These are phyloP conservation scores for Perodicticus potto DNA, from an alignment of 2,797 vertebrate species.

Conservation along the genomic window DNA sequence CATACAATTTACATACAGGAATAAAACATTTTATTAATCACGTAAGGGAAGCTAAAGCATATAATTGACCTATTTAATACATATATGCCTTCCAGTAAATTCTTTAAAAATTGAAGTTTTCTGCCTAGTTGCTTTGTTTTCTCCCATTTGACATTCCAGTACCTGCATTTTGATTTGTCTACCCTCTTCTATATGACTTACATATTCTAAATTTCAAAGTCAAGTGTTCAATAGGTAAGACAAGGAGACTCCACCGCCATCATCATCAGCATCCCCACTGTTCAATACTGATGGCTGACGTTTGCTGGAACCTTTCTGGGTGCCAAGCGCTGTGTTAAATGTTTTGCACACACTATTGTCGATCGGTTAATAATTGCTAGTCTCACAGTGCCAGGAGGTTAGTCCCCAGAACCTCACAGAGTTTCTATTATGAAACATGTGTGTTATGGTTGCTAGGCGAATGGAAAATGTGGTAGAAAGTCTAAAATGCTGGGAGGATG, in stretches of 20 bases:
- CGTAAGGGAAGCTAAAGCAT: neutral
- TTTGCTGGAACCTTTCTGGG: neutral
- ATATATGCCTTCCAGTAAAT: constrained; percentile 26
- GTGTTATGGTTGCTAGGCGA: constrained; percentile 41
- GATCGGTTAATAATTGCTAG: constrained; percentile 54
- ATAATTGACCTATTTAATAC: neutral
- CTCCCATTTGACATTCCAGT: neutral
- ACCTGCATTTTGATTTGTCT: neutral
- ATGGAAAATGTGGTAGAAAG: constrained; percentile 30
- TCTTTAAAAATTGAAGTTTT: neutral
- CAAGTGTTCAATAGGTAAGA: neutral
- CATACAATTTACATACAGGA: neutral
- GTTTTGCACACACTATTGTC: neutral
- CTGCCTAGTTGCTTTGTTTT: neutral
- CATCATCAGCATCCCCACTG: neutral
- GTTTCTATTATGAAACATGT: constrained; percentile 33
- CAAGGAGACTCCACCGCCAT: neutral
- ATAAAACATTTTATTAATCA: neutral
- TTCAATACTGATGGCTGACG: neutral
- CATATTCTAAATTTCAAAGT: neutral
- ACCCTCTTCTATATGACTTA: neutral
- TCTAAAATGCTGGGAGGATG: neutral
- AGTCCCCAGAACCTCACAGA: constrained; percentile 60
- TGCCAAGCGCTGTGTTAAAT: neutral
- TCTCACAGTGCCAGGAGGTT: neutral